A percentile compares a stretch with the other conserved stretches of the same genome.
These are phyloP conservation scores for Bubo scandiacus DNA, from an alignment of 2,113 vertebrate species.

Conservation along the genomic window DNA sequence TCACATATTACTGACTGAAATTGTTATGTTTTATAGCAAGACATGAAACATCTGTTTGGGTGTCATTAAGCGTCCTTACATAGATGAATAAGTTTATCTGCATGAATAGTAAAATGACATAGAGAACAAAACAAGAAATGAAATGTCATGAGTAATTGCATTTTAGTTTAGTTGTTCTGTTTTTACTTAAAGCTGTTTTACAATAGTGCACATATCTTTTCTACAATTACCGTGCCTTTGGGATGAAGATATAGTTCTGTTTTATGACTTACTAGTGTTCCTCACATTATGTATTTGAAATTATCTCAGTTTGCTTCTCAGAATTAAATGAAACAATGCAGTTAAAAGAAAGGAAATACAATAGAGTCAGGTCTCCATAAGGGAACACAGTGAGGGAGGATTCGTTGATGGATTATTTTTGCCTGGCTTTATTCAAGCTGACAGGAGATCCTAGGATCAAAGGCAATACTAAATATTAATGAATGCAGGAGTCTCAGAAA, in stretches of 20 bases:
- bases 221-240: not conserved
- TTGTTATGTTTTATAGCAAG: not conserved
- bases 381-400: not conserved
- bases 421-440: not conserved
- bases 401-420: not conserved
- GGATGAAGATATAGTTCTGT: not conserved
- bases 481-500: not conserved
- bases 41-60: not conserved
- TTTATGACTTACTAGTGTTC: not conserved
- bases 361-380: not conserved
- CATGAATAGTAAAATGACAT: not conserved
- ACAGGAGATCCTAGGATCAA: conserved; percentile 15
- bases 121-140: not conserved
- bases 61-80: not conserved
- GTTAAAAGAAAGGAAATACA: not conserved
- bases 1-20: not conserved
- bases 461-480: conserved; percentile 33
- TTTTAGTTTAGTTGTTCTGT: not conserved
- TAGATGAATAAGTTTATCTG: not conserved
- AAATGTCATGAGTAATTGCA: not conserved
- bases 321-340: not conserved
- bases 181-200: not conserved
- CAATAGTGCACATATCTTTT: not conserved
- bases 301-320: not conserved
- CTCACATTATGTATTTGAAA: not conserved